Evolutionary conservation across 2,113 vertebrate genomes (phyloP), one percentile per base, ranked within the genome.

Genomic region (Ciconia boyciana): DNA sequence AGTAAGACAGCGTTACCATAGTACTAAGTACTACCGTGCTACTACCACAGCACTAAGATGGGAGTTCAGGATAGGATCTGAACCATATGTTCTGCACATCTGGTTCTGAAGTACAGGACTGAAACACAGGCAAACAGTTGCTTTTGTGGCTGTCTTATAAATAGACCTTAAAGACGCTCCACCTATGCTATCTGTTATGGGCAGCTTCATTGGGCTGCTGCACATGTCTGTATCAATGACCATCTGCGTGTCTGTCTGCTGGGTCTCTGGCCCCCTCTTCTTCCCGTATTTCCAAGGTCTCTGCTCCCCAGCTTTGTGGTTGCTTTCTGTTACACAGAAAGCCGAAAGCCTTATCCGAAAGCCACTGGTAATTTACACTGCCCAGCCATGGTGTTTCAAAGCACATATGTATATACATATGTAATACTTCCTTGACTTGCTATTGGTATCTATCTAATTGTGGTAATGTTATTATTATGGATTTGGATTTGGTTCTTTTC

Each of bases 401-500:
- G 36, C 87, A 83, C 75, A 72, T 91, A 85, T 90, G 66, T 83
- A 90, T 72, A 87, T 60, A 19, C 94, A 93, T 94, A 94, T 94
- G 84, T 86, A 90, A 88, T 65, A 49, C 34, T 90, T 93, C 66
- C 62, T 83, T 97, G 87, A 74, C 66, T 94, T 95, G 96, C 86
- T 89, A 90, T 58, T 94, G 94, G 74, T 93, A 87, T 83, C 91
- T 85, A 32, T 80, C 79, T 81, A 83, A 88, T 96, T 95, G 90
- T 79, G 44, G 66, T 88, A 88, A 89, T 83, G 74, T 90, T 96
- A 88, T 87, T 94, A 93, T 77, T 83, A 80, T 3, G 28, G 78
- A 87, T 93, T 94, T 95, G 65, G 71, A 87, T 94, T 91, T 87
- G 41, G 54, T 90, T 94, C 41, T 80, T 86, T 94, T 96, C 92